Conservation (phyloP, 2,113 vertebrate species). For the Paradisaea rubra region DNA sequence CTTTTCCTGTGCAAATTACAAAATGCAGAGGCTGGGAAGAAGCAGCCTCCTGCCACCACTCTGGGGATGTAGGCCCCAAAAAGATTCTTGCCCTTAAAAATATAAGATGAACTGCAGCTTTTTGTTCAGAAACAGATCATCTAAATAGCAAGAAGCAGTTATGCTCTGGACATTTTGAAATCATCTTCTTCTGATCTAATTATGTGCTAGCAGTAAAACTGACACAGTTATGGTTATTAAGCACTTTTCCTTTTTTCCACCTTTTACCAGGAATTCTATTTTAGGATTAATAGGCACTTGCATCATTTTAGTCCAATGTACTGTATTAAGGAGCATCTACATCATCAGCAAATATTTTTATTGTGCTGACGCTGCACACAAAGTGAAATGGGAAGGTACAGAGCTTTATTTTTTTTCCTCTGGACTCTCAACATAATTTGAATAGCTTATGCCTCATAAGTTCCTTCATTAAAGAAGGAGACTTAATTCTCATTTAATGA, state of each 20-base stretch:
- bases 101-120: not conserved
- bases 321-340: not conserved
- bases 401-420: not conserved
- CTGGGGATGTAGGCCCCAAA: not conserved
- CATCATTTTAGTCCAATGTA: not conserved
- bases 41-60: not conserved
- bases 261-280: not conserved
- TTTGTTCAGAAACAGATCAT: not conserved
- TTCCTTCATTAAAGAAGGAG: not conserved
- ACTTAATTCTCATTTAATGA: not conserved
- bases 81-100: not conserved
- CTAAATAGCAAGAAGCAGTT: not conserved
- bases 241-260: not conserved
- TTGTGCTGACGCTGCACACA: not conserved
- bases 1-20: not conserved
- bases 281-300: not conserved
- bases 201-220: not conserved
- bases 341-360: slow-evolving; percentile 25
- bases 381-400: not conserved
- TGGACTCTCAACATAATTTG: not conserved
- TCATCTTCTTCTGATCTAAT: not conserved
- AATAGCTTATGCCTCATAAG: not conserved
- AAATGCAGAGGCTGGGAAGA: not conserved
- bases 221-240: not conserved
- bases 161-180: not conserved